Percentiles rank a stretch among this genome's conserved stretches.
Conservation (phyloP, 2,888 invertebrate genomes). For the Argyresthia goedartella region DNA sequence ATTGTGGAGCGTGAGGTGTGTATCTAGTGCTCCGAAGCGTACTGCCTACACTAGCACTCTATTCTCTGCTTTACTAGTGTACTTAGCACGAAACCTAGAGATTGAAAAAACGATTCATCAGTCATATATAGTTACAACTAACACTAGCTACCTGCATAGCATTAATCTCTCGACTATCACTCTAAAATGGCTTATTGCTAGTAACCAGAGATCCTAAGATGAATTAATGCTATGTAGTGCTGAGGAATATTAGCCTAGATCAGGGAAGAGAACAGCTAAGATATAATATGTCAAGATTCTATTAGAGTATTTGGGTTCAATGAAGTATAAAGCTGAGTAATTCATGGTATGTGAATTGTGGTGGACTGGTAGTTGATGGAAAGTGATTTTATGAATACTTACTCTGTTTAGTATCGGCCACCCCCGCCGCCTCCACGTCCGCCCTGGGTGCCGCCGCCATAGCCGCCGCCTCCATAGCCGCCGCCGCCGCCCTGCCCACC, state of each 20-base stretch:
- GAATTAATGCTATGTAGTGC: constrained; percentile 60
- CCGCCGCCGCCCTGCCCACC: constrained; percentile 66
- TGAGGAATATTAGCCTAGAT: not conserved
- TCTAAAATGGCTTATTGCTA: not conserved
- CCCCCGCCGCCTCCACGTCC: constrained; percentile 55
- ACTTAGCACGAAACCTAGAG: constrained; percentile 72
- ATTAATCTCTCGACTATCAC: constrained; percentile 42
- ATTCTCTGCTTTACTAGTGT: constrained; percentile 69
- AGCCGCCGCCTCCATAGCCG: constrained; percentile 51
- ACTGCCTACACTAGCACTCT: constrained; percentile 69
- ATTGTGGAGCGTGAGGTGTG: constrained; percentile 60
- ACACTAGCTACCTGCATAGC: constrained; percentile 55
- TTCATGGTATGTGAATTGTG: too few relatives aligned
- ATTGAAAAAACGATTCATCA: constrained; percentile 64
- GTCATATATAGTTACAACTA: constrained; percentile 44
- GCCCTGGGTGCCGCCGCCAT: constrained; percentile 53
- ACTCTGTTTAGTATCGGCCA: constrained; percentile 32
- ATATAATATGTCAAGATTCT: too few relatives aligned
- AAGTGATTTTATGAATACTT: constrained; percentile 8
- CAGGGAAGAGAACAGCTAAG: not conserved
- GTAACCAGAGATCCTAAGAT: not conserved
- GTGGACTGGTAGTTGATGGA: too few relatives aligned
- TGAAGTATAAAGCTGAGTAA: too few relatives aligned
- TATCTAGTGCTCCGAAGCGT: constrained; percentile 70
- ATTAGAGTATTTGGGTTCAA: too few relatives aligned